Evolutionary conservation across 2,113 vertebrate genomes (phyloP), one percentile per base, ranked within the genome.

Genomic region (Bucco capensis): DNA sequence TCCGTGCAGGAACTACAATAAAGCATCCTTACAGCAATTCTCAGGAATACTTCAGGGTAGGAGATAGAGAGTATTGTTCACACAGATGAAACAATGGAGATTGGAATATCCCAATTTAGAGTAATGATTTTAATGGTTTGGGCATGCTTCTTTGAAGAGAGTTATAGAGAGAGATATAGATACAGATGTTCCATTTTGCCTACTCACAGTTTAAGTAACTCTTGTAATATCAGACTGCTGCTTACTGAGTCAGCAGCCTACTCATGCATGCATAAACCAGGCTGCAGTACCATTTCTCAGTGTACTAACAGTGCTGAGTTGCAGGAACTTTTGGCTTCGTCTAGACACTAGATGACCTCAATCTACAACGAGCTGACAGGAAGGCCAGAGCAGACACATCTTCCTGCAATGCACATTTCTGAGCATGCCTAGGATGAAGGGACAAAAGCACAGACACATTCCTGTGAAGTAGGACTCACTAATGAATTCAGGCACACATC

Each of bases 171-270:
- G 18, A 30, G 3, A 71, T 14, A 31, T 9, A 62, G 16, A 23
- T n/a, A 17, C 10, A 46, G 9, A 47, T 19, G 15, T 18, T 22
- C 49, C n/a, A 7, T 22, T 35, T 38, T 47, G 35, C 51, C 12
- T 21, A 83, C 33, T 62, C 57, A 14, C 6, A 70, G n/a, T 40
- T 57, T 19, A 70, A 76, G 50, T 12, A 33, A 24, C 37, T 57
- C 44, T 38, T 33, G n/a, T 25, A 37, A 5, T 8, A 70, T 5
- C 62, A 46, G 49, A 22, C 5, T 0, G 1, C 10, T 2, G 5
- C 54, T 75, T 19, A 70, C 37, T 53, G 44, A 70, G 64, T 31
- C 37, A 70, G 64, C 50, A 58, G 56, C 35, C 25, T 30, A 24
- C 42, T 46, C 28, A 3, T 8, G 21, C 8, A 10, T 5, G 9